phyloP scores from a whole-genome alignment of 2,113 vertebrate species.

The Telmatochromis brichardi region DNA sequence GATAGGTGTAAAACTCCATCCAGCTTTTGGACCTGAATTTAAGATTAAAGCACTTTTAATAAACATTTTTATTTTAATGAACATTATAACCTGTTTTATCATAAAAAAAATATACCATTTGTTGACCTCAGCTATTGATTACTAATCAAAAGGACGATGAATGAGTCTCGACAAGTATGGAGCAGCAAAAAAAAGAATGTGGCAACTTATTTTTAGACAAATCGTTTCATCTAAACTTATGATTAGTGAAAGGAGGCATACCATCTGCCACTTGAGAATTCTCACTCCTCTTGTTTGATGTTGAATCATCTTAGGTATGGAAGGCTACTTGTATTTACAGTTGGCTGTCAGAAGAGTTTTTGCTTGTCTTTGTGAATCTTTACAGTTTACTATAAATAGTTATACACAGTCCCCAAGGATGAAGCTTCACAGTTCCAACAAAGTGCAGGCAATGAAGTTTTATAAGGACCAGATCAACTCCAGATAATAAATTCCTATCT shows the following conservation, averaged over 20 bases:
- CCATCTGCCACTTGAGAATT: slow-evolving; percentile 59
- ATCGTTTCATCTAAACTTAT: slow-evolving; percentile 58
- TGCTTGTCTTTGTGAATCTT: slow-evolving; percentile 38
- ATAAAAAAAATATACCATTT: background rate
- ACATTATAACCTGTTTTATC: background rate
- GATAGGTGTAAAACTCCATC: background rate
- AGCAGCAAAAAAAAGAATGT: background rate
- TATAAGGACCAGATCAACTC: background rate
- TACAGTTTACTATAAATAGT: slow-evolving; percentile 54
- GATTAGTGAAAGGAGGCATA: slow-evolving; percentile 41
- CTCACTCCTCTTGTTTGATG: slow-evolving; percentile 45
- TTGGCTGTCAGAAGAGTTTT: slow-evolving; percentile 45
- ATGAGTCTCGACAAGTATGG: slow-evolving; percentile 7
- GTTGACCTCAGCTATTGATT: slow-evolving; percentile 10
- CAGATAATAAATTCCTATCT: background rate
- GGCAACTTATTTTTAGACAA: slow-evolving; percentile 56
- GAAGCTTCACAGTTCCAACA: slow-evolving; percentile 22
- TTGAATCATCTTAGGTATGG: slow-evolving; percentile 28
- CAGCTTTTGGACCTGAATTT: background rate
- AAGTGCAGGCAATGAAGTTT: background rate
- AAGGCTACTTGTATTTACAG: slow-evolving; percentile 60
- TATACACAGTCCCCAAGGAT: background rate
- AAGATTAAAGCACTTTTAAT: background rate
- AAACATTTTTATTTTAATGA: background rate
- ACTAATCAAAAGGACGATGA: slow-evolving; percentile 2